These are phyloP conservation scores for Sycophila texana DNA, from an alignment of 2,888 invertebrate genomes.

Conservation along the genomic window DNA sequence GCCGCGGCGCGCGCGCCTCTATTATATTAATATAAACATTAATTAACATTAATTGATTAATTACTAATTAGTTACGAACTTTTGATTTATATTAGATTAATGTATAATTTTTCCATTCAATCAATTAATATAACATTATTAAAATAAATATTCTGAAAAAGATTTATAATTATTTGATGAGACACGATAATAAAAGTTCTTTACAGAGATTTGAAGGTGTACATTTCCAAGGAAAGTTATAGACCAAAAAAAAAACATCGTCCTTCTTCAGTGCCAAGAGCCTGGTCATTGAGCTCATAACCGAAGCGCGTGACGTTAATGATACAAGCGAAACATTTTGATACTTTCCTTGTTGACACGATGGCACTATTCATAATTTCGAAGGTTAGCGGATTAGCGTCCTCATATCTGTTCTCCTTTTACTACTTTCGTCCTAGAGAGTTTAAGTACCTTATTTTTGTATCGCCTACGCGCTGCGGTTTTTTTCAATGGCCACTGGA, in stretches of 20 bases:
- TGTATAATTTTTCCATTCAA: too few relatives aligned
- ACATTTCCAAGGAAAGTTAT: background rate
- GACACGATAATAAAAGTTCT: too few relatives aligned
- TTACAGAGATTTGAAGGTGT: too few relatives aligned
- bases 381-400: conserved; percentile 30
- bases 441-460: background rate
- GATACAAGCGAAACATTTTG: conserved; percentile 20
- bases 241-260: conserved; percentile 5
- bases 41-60: too few relatives aligned
- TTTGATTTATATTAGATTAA: too few relatives aligned
- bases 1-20: too few relatives aligned
- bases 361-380: background rate
- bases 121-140: background rate
- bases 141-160: background rate
- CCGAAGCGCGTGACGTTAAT: conserved; percentile 21
- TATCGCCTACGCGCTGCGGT: background rate
- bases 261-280: conserved; percentile 17
- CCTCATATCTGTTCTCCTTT: conserved; percentile 10
- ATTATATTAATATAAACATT: too few relatives aligned
- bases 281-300: conserved; percentile 24
- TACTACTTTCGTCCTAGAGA: background rate
- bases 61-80: too few relatives aligned
- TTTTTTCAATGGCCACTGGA: background rate
- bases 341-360: conserved; percentile 6
- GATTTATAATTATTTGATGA: background rate